Base-by-base conservation (phyloP, 2,888 invertebrate species). In the Hirtodrosophila cameraria region DNA sequence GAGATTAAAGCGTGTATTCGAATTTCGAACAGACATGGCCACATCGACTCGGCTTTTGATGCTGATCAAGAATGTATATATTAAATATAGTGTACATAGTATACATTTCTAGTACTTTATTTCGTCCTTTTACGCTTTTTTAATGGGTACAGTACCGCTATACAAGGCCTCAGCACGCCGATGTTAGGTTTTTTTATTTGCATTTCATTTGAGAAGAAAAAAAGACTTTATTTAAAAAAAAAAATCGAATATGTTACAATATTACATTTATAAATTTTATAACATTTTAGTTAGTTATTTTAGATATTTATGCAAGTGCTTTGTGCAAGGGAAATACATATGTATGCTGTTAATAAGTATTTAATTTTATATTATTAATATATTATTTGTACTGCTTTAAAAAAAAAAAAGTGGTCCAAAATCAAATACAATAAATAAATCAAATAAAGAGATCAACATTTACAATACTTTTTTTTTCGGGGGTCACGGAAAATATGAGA, bases 311-410 rank as follows among this genome's bases (percentile, higher is more conserved):
- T 35, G 72, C 57, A 63, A 81, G 65, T 75, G 81, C 81, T 75
- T 81, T 54, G 61, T 75, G 78, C 54, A 64, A 75, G 75, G 81
- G 75, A 84, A 74, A 57, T 64, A 59, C 38, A 23, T 30, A 25
- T 35, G n/a, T 65, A 39, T 58, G 41, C 28, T 36, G 52, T 58
- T 48, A 18, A 49, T 54, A 45, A 48, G 23, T 48, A 49, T 39
- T 11, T 13, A 42, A 41, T 52, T 52, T 46, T 45, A 28, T 28
- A 43, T 43, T 39, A 31, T 49, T 39, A 45, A 35, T 33, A 62
- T 53, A 48, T 46, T 55, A 25, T 39, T 74, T 28, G 20, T 28
- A 59, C 43, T 58, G 35, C 43, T 48, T 54, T 15, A 41, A 42
- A 36, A 57, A 68, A 53, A 41, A 42, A 36, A 57, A 68, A 53